These are phyloP conservation scores for Athene cunicularia DNA, from an alignment of 2,113 vertebrate genomes.

Conservation along the genomic window DNA sequence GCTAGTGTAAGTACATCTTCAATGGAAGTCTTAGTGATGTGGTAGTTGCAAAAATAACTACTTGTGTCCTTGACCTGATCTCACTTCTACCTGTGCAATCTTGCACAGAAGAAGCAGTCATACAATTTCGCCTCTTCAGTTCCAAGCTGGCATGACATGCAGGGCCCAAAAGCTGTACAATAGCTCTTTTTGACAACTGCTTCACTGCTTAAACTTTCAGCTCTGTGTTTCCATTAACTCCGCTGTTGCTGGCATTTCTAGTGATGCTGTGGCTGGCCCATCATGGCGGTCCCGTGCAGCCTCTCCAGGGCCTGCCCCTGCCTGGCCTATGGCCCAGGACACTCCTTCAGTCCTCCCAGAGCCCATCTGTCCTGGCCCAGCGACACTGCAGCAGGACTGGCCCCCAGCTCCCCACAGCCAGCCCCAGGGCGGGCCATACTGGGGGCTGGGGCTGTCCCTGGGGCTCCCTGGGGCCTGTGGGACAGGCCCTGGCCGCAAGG, in stretches of 20 bases:
- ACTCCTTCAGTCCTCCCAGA: background rate
- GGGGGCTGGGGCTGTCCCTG: background rate
- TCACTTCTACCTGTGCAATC: background rate
- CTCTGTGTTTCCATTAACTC: background rate
- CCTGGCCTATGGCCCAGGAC: background rate
- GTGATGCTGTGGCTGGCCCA: background rate
- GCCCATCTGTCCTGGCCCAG: background rate
- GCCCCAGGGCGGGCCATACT: background rate
- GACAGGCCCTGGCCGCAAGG: background rate
- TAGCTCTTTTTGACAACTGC: background rate
- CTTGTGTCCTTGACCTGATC: background rate
- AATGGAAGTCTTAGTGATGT: background rate
- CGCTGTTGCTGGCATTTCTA: accelerated
- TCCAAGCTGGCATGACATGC: accelerated
- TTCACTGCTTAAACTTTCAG: background rate
- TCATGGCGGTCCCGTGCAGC: background rate
- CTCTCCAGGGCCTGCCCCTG: accelerated
- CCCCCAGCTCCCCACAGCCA: background rate
- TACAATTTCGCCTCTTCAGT: background rate
- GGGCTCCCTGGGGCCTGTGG: background rate
- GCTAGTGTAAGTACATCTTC: background rate
- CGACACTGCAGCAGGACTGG: accelerated
- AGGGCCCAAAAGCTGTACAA: background rate
- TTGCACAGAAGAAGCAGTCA: background rate
- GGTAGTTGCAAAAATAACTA: background rate